A percentile compares a stretch with the other conserved stretches of the same genome.
phyloP scores from a whole-genome alignment of 2,888 invertebrate genomes.

The Latrodectus hesperus region DNA sequence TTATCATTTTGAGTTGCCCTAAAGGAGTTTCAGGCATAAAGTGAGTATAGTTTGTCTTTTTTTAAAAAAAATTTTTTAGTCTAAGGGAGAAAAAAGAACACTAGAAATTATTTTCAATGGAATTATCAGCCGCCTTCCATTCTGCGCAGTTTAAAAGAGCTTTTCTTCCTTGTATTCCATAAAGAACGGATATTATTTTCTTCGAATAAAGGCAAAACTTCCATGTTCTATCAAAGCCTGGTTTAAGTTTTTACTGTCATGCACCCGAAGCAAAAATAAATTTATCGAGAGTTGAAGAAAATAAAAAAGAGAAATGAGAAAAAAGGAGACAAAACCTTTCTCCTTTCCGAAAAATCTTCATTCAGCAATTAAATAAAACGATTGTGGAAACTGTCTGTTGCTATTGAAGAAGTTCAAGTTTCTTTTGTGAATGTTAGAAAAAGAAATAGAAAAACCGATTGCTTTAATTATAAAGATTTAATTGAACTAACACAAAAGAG shows the following conservation, averaged over 20 bases:
- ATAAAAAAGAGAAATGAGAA: conserved; percentile 3
- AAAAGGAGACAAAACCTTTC: background rate
- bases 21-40: conserved; percentile 16
- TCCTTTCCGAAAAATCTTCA: background rate
- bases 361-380: conserved; percentile 32
- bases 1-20: conserved; percentile 27
- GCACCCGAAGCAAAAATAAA: conserved; percentile 6
- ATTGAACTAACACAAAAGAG: no score
- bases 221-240: no score
- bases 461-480: background rate
- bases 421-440: background rate
- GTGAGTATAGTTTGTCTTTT: conserved; percentile 15
- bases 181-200: background rate
- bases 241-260: background rate
- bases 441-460: background rate
- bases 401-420: conserved; percentile 19
- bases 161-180: conserved; percentile 8
- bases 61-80: background rate
- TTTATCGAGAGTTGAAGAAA: background rate
- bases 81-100: background rate
- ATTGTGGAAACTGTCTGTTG: conserved; percentile 8
- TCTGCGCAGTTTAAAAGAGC: conserved; percentile 5
- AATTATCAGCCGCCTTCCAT: background rate
- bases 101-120: conserved; percentile 25
- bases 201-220: background rate